These are phyloP conservation scores for Neogale vison DNA, from an alignment of 2,113 vertebrate species.

Conservation along the genomic window DNA sequence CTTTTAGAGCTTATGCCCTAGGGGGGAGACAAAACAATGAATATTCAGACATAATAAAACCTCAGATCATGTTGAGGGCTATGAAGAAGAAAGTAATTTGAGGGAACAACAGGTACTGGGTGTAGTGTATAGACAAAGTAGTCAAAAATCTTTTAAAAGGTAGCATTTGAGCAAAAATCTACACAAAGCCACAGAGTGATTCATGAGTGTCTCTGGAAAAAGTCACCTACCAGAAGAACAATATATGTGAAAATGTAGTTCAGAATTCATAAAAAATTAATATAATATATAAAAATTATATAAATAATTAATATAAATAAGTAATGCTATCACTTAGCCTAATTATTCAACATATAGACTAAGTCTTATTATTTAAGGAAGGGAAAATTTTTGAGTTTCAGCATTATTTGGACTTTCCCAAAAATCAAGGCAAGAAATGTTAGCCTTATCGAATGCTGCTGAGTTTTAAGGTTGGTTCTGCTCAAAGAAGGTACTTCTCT, in stretches of 20 bases:
- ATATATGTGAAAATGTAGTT: neutral
- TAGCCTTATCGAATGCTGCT: neutral
- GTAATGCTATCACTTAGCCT: neutral
- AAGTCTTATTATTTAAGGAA: neutral
- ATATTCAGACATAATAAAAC: neutral
- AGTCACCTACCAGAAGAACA: neutral
- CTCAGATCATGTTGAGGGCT: neutral
- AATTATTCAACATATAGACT: neutral
- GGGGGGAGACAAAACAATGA: neutral
- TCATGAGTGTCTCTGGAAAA: neutral
- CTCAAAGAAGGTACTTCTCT: neutral
- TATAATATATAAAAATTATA: too few relatives aligned
- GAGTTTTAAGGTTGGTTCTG: slow-evolving; percentile 7
- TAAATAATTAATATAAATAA: neutral
- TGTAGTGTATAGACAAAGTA: neutral
- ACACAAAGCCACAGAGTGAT: neutral
- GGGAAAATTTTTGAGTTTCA: neutral
- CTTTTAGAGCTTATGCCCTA: neutral
- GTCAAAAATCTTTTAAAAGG: neutral
- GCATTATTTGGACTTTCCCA: neutral
- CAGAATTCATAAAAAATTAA: neutral
- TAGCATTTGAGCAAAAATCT: neutral
- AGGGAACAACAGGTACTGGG: neutral
- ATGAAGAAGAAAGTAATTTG: neutral
- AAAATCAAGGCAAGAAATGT: neutral